Base-by-base conservation (phyloP, 2,113 vertebrate genomes). In the Alces alces region DNA sequence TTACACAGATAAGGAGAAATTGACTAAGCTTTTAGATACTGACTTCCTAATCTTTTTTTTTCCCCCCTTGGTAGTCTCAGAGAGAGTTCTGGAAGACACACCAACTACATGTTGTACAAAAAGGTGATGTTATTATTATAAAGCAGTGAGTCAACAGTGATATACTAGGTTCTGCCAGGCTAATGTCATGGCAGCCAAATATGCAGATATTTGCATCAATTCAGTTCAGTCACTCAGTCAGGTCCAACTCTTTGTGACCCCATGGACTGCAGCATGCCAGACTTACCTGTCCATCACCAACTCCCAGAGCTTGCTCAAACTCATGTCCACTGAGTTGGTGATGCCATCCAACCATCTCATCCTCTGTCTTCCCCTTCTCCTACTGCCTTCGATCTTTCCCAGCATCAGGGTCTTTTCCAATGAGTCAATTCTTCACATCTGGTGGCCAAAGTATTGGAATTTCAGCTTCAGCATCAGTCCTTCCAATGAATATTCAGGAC, bases 1-100 rank as follows among this genome's bases (percentile, higher is more conserved):
- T 93, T 76, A 66, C 78, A 83, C 33, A 61, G 10, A 94, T n/a
- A 93, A 58, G 66, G 27, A 95, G 52, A 95, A 91, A 54, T 94
- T 64, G 25, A 76, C 85, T 80, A 96, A 80, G 5, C 5, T 76
- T 82, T 96, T 91, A 25, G 39, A 61, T 88, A 50, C 33, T 93
- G 36, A 91, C 28, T 47, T 55, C 39, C 45, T 80, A 90, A 85
- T 58, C 73, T 23, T 39, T 89, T 43, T 92, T 17, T 84, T 19
- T 4, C 2, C 2, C 7, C 36, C 39, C 85, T 82, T 88, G 6
- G 7, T 55, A 15, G n/a, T 85, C 88, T 92, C 43, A 82, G 39
- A 88, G 30, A 86, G 7, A 33, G 3, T 30, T 86, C 60, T 92
- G 39, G 55, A 82, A 82, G 89, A 84, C 9, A 64, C 14, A 85